A percentile compares a stretch with the other conserved stretches of the same genome.
Evolutionary conservation across 2,797 vertebrate genomes (phyloP).

Genomic region (Columba guinea): DNA sequence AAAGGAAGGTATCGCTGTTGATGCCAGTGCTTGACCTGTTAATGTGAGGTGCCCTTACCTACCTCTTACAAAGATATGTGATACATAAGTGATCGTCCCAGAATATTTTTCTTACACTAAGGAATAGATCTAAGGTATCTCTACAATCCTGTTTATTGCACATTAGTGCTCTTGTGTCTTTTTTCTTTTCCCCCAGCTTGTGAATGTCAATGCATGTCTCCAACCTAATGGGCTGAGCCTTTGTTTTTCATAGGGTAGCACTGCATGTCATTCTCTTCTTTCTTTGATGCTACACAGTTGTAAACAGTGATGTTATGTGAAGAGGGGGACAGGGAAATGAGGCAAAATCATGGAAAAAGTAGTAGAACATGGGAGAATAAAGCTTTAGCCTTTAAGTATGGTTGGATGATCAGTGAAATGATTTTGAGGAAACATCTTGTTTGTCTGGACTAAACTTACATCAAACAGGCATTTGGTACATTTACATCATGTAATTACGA

Average conservation of each 20-base stretch:
- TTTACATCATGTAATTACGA: neutral
- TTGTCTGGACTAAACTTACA: neutral
- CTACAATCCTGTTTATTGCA: neutral
- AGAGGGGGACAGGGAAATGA: neutral
- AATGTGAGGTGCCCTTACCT: neutral
- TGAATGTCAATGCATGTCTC: neutral
- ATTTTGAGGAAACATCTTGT: neutral
- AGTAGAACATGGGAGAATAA: neutral
- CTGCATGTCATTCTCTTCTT: neutral
- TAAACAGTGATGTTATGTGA: neutral
- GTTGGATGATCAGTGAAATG: neutral
- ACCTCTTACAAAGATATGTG: neutral
- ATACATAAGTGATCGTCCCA: neutral
- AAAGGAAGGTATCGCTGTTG: neutral
- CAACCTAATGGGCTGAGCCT: neutral
- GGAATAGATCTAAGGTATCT: neutral
- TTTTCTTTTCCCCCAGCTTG: neutral
- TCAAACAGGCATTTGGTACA: fast-evolving
- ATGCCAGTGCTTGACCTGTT: neutral
- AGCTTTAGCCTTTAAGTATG: neutral
- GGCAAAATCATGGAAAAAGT: neutral
- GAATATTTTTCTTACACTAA: neutral
- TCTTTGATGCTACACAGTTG: neutral
- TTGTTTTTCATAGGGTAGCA: neutral
- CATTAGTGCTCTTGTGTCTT: neutral